Conservation (phyloP, 2,113 vertebrate genomes). For the Notiomystis cincta region DNA sequence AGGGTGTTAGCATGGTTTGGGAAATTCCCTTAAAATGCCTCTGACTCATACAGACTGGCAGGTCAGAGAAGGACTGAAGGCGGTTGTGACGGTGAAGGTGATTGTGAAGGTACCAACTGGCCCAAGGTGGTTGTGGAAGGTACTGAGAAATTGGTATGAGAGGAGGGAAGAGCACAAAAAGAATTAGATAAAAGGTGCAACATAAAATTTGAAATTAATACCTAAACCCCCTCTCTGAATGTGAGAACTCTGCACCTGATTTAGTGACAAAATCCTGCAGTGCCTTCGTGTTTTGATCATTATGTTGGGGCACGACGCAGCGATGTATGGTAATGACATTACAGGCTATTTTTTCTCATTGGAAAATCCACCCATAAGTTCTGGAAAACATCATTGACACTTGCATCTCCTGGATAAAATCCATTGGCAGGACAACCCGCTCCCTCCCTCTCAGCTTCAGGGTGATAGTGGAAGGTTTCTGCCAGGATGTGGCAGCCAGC, state of each 20-base stretch:
- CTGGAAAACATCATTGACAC: neutral
- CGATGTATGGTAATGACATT: neutral
- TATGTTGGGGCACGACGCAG: fast-evolving
- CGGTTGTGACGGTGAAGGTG: no score
- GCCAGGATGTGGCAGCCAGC: neutral
- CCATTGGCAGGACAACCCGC: neutral
- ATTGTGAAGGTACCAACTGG: neutral
- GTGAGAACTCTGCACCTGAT: neutral
- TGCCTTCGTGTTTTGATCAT: neutral
- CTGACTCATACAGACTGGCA: neutral
- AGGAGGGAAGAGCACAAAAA: neutral
- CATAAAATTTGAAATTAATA: neutral
- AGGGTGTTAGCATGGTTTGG: neutral
- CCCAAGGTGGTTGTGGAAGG: fast-evolving
- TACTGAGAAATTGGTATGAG: neutral
- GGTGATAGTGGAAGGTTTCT: neutral
- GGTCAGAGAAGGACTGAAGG: neutral
- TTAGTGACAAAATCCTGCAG: neutral
- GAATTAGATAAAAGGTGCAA: neutral
- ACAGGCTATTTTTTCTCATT: neutral
- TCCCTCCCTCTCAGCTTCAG: neutral
- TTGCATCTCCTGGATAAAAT: neutral
- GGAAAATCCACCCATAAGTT: neutral
- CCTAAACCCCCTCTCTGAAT: neutral
- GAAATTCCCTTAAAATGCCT: neutral